These are phyloP conservation scores for Hydrocynus forskahlii DNA, from an alignment of 2,797 vertebrate genomes.

Conservation along the genomic window DNA sequence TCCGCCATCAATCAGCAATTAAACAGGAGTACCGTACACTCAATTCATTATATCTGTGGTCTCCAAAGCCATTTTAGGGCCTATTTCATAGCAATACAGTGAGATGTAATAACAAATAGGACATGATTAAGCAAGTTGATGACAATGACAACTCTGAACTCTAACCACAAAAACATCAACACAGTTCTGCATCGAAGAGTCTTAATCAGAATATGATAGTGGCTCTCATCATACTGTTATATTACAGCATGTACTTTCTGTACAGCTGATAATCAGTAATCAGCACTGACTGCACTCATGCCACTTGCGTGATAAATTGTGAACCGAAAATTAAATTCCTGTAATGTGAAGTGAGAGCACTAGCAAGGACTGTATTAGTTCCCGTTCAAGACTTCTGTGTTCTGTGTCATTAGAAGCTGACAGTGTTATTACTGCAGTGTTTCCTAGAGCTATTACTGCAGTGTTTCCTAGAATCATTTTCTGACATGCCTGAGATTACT, in stretches of 20 bases:
- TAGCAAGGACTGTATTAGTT: not conserved
- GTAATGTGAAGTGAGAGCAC: not conserved
- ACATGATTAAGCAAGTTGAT: no score
- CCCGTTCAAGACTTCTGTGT: no score
- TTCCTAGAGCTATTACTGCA: no score
- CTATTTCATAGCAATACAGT: not conserved
- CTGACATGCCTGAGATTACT: not conserved
- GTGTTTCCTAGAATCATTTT: no score
- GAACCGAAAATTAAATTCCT: not conserved
- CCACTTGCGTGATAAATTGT: not conserved
- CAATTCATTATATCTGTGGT: not conserved
- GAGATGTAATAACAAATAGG: no score
- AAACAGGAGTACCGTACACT: not conserved
- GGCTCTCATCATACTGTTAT: conserved; percentile 10
- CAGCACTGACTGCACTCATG: not conserved
- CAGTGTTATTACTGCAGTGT: no score
- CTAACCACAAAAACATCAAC: not conserved
- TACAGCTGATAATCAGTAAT: conserved; percentile 6
- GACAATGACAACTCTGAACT: not conserved
- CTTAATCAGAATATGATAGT: conserved; percentile 37
- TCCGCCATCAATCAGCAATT: not conserved
- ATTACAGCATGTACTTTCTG: conserved; percentile 5
- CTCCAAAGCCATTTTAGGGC: not conserved
- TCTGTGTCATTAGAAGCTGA: no score
- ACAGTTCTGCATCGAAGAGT: not conserved